Conservation (phyloP, 37 sponge, comb jelly and placozoan species). For the Aplysina aerophoba region DNA sequence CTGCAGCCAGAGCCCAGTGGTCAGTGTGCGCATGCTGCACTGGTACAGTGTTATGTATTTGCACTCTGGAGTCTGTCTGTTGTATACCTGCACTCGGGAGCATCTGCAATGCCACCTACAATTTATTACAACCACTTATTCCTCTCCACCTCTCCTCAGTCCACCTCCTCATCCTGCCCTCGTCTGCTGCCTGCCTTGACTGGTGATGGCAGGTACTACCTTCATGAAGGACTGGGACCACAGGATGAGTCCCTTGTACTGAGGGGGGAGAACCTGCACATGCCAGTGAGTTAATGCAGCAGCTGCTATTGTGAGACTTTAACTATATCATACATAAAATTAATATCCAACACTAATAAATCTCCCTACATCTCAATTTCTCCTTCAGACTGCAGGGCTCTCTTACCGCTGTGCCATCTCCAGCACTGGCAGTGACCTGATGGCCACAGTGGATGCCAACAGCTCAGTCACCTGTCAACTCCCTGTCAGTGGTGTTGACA, state of each 20-base stretch:
- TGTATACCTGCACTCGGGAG: not conserved
- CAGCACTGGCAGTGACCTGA: too few relatives aligned
- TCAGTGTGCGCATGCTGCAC: not conserved
- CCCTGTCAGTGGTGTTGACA: too few relatives aligned
- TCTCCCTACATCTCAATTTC: too few relatives aligned
- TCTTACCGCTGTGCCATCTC: too few relatives aligned
- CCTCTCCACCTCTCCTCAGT: constrained; percentile 17
- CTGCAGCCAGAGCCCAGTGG: constrained; percentile 21
- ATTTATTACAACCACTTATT: constrained; percentile 45
- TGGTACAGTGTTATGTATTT: constrained; percentile 67
- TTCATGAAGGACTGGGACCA: constrained; percentile 7
- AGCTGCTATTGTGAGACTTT: too few relatives aligned
- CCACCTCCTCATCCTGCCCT: not conserved
- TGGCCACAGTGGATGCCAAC: too few relatives aligned
- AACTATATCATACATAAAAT: too few relatives aligned
- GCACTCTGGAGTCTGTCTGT: constrained; percentile 69
- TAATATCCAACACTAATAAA: too few relatives aligned
- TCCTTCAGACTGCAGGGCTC: too few relatives aligned
- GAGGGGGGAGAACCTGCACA: not conserved
- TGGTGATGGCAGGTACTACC: constrained; percentile 14
- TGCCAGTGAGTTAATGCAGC: not conserved
- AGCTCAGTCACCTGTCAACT: too few relatives aligned
- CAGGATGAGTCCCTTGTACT: not conserved
- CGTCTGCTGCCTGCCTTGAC: not conserved
- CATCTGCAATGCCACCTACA: constrained; percentile 2